A percentile compares a stretch with the other conserved stretches of the same genome.
phyloP scores from a whole-genome alignment of 92 coral and sea anemone species.

The Umimayanthus kanabou region DNA sequence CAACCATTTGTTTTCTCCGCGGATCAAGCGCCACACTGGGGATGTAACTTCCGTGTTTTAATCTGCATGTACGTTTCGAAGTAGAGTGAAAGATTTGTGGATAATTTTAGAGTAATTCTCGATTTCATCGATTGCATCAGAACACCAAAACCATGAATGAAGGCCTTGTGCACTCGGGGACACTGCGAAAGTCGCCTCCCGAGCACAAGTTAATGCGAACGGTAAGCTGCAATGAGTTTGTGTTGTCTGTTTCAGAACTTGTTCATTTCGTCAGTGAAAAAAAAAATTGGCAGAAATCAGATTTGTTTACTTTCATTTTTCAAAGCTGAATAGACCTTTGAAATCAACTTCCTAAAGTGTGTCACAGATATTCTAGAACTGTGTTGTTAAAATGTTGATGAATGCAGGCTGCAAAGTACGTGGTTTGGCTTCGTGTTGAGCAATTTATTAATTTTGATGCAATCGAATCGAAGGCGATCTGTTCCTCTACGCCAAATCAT shows the following conservation, averaged over 20 bases:
- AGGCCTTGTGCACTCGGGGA: slow-evolving; percentile 22
- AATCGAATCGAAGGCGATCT: background rate
- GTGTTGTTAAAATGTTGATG: background rate
- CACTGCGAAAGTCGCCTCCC: slow-evolving; percentile 39
- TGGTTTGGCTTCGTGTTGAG: slow-evolving; percentile 26
- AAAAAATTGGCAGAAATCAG: background rate
- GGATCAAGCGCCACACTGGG: slow-evolving; percentile 15
- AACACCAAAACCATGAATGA: slow-evolving; percentile 15
- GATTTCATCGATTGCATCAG: background rate
- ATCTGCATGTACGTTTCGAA: background rate
- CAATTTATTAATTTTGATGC: background rate
- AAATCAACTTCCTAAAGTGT: background rate
- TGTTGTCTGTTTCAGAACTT: background rate
- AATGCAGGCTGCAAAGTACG: background rate
- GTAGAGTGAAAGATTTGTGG: background rate
- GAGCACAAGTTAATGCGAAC: slow-evolving; percentile 43
- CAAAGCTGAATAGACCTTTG: no score
- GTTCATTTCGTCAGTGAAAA: background rate
- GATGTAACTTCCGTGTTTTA: slow-evolving; percentile 43
- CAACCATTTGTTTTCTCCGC: slow-evolving; percentile 1
- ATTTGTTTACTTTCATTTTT: background rate
- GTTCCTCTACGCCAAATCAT: background rate
- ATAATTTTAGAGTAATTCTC: background rate
- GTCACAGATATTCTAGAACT: background rate
- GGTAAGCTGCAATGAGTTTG: slow-evolving; percentile 9